These are phyloP conservation scores for Ochlodes sylvanus DNA, from an alignment of 2,888 invertebrate species.

Conservation along the genomic window DNA sequence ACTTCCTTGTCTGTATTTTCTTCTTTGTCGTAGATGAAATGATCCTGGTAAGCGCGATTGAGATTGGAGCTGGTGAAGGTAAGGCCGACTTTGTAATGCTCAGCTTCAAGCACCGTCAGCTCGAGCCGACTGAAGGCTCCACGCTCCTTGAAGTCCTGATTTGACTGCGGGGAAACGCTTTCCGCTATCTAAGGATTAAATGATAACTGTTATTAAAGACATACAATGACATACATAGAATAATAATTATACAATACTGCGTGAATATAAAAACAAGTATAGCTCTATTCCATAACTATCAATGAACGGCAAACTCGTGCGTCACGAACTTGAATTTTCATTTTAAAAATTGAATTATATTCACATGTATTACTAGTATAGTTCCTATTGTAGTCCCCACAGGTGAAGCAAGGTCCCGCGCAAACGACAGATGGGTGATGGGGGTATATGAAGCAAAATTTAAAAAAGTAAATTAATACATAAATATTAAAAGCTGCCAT, in stretches of 20 bases:
- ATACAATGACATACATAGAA: no score
- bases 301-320: no score
- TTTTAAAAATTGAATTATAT: no score
- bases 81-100: slow-evolving; percentile 69
- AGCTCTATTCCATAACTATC: no score
- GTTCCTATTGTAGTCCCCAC: no score
- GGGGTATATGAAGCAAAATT: no score
- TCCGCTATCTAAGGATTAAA: slow-evolving; percentile 68
- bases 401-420: no score
- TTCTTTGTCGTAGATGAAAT: slow-evolving; percentile 59
- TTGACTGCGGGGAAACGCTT: slow-evolving; percentile 64
- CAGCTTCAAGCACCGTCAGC: slow-evolving; percentile 67
- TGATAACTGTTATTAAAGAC: not conserved
- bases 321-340: no score
- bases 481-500: not conserved
- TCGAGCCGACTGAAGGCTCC: slow-evolving; percentile 75
- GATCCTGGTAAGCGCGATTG: slow-evolving; percentile 63
- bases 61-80: slow-evolving; percentile 71
- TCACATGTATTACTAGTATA: no score
- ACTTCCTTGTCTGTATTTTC: slow-evolving; percentile 63
- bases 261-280: no score
- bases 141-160: slow-evolving; percentile 73
- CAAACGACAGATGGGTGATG: no score
- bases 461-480: not conserved
- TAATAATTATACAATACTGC: no score